Conservation (phyloP, 2,888 invertebrate species). For the Zaprionus lineosus region DNA sequence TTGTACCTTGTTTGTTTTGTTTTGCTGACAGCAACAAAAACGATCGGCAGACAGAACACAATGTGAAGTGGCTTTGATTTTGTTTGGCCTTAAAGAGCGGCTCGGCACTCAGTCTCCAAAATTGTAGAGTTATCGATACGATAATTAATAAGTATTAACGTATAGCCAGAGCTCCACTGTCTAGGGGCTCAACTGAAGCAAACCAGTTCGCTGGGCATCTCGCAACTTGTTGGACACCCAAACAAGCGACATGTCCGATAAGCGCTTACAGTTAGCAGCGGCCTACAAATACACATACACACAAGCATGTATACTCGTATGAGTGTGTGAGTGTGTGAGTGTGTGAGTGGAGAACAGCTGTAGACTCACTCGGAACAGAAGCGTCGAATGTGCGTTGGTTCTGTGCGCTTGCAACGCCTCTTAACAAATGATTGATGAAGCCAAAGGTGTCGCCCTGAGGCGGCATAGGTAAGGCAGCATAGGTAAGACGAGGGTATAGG, state of each 20-base stretch:
- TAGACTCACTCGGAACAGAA: conserved; percentile 26
- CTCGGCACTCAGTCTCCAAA: conserved; percentile 35
- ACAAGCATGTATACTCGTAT: conserved; percentile 1
- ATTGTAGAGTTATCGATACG: conserved; percentile 67
- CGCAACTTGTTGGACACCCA: conserved; percentile 64
- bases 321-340: neutral
- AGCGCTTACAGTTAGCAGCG: conserved; percentile 49
- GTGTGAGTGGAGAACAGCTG: conserved; percentile 6
- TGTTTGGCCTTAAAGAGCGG: conserved; percentile 17
- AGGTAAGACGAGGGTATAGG: no score
- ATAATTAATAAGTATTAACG: conserved; percentile 71
- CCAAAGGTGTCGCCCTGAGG: conserved; percentile 53
- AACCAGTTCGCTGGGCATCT: conserved; percentile 57
- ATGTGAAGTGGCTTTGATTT: conserved; percentile 41
- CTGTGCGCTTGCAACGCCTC: conserved; percentile 27
- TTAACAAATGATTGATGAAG: conserved; percentile 63
- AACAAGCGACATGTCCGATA: conserved; percentile 67
- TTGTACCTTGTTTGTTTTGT: no score
- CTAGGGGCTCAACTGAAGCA: conserved; percentile 28
- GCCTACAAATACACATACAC: conserved; percentile 8
- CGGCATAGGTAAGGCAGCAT: no score
- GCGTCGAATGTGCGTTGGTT: conserved; percentile 32
- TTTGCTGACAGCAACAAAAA: conserved; percentile 56
- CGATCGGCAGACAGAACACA: conserved; percentile 55
- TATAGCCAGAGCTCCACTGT: conserved; percentile 23